Percentiles rank a stretch among this genome's conserved stretches.
phyloP scores from a whole-genome alignment of 1,140 invertebrate genomes.

The Periplaneta americana region DNA sequence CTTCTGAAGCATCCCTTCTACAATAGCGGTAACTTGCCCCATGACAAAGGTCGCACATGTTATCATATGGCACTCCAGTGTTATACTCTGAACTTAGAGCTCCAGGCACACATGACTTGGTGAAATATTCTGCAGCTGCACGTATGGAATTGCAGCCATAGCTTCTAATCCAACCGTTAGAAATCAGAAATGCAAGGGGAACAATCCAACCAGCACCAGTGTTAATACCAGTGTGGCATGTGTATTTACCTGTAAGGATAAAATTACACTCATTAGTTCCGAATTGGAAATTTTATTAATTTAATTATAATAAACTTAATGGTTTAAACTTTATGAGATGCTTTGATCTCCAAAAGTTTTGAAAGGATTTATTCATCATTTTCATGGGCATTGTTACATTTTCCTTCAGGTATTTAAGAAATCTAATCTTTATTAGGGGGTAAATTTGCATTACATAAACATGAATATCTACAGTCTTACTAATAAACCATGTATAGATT shows the following conservation, averaged over 20 bases:
- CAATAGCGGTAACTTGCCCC: constrained; percentile 77
- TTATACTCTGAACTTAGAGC: constrained; percentile 82
- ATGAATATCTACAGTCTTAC: no score
- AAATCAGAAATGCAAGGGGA: constrained; percentile 86
- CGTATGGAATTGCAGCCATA: constrained; percentile 86
- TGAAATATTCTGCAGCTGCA: constrained; percentile 89
- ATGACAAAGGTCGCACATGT: constrained; percentile 92
- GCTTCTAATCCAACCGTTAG: constrained; percentile 88
- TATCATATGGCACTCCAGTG: constrained; percentile 72
- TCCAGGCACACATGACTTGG: constrained; percentile 85
- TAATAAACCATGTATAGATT: no score
- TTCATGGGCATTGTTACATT: no score
- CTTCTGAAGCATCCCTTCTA: constrained; percentile 76
- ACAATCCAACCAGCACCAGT: constrained; percentile 94
- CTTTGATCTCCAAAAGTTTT: no score
- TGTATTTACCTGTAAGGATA: constrained; percentile 56
- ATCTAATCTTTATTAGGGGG: no score
- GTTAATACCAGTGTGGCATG: constrained; percentile 89
- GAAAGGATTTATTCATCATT: no score
- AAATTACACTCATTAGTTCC: no score
- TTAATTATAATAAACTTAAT: no score
- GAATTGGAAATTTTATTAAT: no score
- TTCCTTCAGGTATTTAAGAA: no score
- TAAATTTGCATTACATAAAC: no score
- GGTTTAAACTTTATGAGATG: no score